Percentiles rank a stretch among this genome's conserved stretches.
Evolutionary conservation across 2,113 vertebrate species (phyloP).

Genomic region (Phodopus roborovskii): DNA sequence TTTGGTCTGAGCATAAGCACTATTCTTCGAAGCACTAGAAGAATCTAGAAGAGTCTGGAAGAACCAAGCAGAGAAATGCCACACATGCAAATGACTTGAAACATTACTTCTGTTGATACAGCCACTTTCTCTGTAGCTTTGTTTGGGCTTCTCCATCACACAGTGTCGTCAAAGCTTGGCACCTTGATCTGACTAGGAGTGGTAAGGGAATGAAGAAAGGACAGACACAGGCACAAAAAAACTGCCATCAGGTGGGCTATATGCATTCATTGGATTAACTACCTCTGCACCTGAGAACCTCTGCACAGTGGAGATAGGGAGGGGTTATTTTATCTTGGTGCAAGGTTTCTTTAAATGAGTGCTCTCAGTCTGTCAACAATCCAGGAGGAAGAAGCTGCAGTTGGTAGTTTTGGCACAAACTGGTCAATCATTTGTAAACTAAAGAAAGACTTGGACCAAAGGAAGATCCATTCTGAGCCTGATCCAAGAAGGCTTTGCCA

Average conservation of each 20-base stretch:
- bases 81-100: neutral
- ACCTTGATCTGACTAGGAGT: neutral
- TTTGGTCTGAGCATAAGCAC: neutral
- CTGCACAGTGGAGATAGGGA: too few relatives aligned
- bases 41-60: neutral
- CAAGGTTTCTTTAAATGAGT: neutral
- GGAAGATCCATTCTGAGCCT: neutral
- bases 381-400: neutral
- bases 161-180: neutral
- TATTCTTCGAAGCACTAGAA: neutral
- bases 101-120: neutral
- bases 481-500: neutral
- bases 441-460: neutral
- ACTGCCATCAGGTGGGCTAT: neutral
- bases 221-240: neutral
- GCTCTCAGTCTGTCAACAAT: neutral
- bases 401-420: neutral
- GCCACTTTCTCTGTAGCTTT: neutral
- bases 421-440: neutral
- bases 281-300: neutral
- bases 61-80: neutral
- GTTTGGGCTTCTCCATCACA: neutral
- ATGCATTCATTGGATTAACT: neutral
- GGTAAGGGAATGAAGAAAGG: neutral
- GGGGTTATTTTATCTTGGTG: neutral